These are phyloP conservation scores for Clarias pachynema DNA, from an alignment of 2,797 vertebrate species.

Conservation along the genomic window DNA sequence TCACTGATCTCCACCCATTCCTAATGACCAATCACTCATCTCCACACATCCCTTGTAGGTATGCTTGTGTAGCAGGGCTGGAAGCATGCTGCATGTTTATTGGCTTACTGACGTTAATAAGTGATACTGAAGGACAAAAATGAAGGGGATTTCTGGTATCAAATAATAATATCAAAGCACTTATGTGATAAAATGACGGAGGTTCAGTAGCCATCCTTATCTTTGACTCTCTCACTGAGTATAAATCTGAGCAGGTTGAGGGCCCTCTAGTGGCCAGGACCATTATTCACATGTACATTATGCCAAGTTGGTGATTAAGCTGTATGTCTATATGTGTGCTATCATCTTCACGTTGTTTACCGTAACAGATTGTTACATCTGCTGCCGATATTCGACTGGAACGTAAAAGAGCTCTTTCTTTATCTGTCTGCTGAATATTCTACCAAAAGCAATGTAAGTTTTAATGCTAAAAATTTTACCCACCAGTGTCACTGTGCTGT, in stretches of 20 bases:
- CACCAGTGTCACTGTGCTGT: too few species aligned
- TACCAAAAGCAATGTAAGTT: constrained; percentile 86
- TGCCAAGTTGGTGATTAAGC: neutral
- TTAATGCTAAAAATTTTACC: neutral
- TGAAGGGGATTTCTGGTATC: too few species aligned
- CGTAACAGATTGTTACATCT: constrained; percentile 86
- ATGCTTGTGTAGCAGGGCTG: too few species aligned
- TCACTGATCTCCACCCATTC: neutral
- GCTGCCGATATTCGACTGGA: constrained; percentile 97
- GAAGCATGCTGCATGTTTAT: too few species aligned
- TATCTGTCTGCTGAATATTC: constrained; percentile 84
- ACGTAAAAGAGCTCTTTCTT: constrained; percentile 96
- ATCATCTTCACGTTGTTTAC: constrained; percentile 53
- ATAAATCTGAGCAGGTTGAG: neutral
- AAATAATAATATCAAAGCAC: too few species aligned
- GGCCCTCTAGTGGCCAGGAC: neutral
- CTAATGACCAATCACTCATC: neutral
- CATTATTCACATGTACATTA: neutral
- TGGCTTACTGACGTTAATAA: too few species aligned
- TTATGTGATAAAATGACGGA: too few species aligned
- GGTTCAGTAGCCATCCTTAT: too few species aligned
- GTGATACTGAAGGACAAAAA: too few species aligned
- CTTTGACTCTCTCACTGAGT: neutral
- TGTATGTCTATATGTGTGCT: neutral
- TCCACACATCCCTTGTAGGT: neutral